Evolutionary conservation across 2,113 vertebrate species (phyloP), one percentile per base, ranked within the genome.

Genomic region (Geococcyx californianus): DNA sequence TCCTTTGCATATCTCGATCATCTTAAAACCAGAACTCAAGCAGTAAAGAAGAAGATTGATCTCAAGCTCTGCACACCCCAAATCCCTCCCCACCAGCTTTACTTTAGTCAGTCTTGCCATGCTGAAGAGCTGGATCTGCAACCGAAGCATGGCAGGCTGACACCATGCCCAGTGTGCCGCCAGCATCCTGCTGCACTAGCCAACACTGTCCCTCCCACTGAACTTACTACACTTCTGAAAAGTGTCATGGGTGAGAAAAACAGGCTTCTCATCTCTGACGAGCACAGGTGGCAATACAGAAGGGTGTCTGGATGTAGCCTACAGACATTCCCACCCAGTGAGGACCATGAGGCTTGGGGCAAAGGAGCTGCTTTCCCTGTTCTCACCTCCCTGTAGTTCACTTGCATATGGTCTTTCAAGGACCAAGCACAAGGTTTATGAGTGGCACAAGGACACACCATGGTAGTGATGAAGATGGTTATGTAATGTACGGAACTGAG

Each of bases 331-430:
- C 51, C 6, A 25, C 42, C 16, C 56, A 55, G 52, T 23, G 26
- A 76, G 28, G 44, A 59, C n/a, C 58, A 40, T 0, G 1, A 90
- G 29, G 40, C 28, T 44, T 2, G 1, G 45, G 16, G 45, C 31
- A 77, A 69, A 20, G 34, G 31, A 52, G 28, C 19, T 0, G 0
- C n/a, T 64, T 23, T 72, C 26, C 21, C 36, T 1, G 1, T 25
- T 40, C 58, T 42, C 56, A 34, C 19, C 38, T 72, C 58, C 17
- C 47, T 7, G 29, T 3, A 1, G 18, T 34, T 44, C 38, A 23
- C 31, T 55, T 6, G 1, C 2, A 5, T 18, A 31, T 78, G 33
- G 49, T 51, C 58, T 70, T 21, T 49, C 69, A 44, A 70, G 77
- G 73, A 42, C 44, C 16, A 28, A 73, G 70, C 44, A 52, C 66